These are phyloP conservation scores for Apolygus lucorum DNA, from an alignment of 1,140 invertebrate species.

Conservation along the genomic window DNA sequence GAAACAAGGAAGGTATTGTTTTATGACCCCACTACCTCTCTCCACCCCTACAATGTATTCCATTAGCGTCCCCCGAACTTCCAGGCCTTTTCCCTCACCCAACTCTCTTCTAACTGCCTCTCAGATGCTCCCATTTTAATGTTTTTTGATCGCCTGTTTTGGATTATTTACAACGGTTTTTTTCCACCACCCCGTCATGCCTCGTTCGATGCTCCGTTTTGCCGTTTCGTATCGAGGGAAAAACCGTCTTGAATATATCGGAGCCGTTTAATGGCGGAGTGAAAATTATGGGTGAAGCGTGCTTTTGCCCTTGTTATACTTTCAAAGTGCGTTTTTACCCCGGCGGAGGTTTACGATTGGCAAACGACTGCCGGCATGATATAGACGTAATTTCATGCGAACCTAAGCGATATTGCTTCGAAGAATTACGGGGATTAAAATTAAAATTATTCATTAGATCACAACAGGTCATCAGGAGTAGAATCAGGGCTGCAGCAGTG, in stretches of 20 bases:
- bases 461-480: no score
- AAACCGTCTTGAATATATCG: not conserved
- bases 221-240: not conserved
- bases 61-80: conserved; percentile 14
- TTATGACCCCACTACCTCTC: conserved; percentile 20
- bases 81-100: not conserved
- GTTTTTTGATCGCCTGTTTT: conserved; percentile 21
- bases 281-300: not conserved
- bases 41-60: conserved; percentile 18
- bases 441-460: no score
- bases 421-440: no score
- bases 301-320: no score
- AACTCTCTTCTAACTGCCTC: conserved; percentile 8
- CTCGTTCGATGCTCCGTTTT: not conserved
- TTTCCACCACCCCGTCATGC: not conserved
- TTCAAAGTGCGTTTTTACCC: no score
- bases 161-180: conserved; percentile 21
- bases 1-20: conserved; percentile 24
- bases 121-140: conserved; percentile 22
- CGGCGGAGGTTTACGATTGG: no score
- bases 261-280: not conserved
- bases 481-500: no score
- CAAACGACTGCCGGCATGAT: no score
- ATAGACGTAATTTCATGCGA: no score
- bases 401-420: no score